Evolutionary conservation across 1,140 invertebrate genomes (phyloP).

Genomic region (Hylaeus volcanicus): DNA sequence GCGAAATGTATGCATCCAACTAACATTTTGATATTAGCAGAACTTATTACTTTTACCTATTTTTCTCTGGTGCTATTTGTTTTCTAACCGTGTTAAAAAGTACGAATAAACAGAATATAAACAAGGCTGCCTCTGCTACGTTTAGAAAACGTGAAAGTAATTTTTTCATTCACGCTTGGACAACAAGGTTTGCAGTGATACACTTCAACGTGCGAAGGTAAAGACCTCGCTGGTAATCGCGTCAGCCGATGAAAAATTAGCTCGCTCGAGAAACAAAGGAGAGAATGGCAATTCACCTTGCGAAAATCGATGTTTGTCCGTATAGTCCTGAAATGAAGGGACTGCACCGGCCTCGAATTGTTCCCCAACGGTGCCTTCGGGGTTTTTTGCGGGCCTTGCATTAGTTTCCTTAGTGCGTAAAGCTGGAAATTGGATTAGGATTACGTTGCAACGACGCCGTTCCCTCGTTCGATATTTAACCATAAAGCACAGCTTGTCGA

Average conservation of each 20-base stretch:
- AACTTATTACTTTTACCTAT: too few species aligned
- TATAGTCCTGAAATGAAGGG: constrained; percentile 93
- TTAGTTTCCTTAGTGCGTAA: constrained; percentile 90
- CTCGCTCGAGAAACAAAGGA: too few species aligned
- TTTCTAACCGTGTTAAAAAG: too few species aligned
- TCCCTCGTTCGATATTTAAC: constrained; percentile 48
- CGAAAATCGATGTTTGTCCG: constrained; percentile 98
- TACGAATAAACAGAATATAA: too few species aligned
- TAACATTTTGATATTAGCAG: too few species aligned
- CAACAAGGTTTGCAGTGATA: too few species aligned
- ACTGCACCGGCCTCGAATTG: constrained; percentile 95
- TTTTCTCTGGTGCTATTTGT: too few species aligned
- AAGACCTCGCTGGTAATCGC: neutral
- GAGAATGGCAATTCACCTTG: constrained; percentile 80
- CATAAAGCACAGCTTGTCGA: constrained; percentile 39
- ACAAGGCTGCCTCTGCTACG: too few species aligned
- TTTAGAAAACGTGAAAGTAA: too few species aligned
- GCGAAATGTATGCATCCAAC: too few species aligned
- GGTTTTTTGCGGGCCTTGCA: constrained; percentile 90
- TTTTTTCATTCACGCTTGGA: too few species aligned
- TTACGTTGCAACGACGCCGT: constrained; percentile 38
- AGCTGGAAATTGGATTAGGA: constrained; percentile 83
- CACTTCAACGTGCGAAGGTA: neutral
- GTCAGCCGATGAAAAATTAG: constrained; percentile 13
- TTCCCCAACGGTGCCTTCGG: constrained; percentile 95